Evolutionary conservation across 2,113 vertebrate species (phyloP), one percentile per base, ranked within the genome.

Genomic region (Cromileptes altivelis): DNA sequence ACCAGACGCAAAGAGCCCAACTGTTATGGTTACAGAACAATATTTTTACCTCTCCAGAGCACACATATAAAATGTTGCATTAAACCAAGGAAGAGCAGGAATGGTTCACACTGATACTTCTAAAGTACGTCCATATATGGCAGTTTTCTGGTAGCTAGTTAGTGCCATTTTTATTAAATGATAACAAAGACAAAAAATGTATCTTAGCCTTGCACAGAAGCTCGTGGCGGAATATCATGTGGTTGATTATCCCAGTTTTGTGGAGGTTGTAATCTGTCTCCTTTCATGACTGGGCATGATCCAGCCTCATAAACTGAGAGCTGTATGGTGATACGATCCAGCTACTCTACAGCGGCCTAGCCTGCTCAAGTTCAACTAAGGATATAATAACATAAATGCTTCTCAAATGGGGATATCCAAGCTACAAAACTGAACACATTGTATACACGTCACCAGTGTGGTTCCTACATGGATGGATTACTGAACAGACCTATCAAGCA

Each of bases 11-110:
- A 85, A 82, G 52, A 87, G 65, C 30, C 69, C 23, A 40, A 87
- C 79, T 93, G 85, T 92, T 93, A 88, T 92, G 86, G 88, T 92
- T 89, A 91, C 90, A 90, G 85, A 88, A 85, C 84, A 91, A 85
- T 91, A 87, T 89, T 89, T 92, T 86, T 81, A 79, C 86, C 33
- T 85, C 86, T 81, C 75, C 70, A 63, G 78, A 85, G 81, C 78
- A 68, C 63, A 33, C 79, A 65, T 82, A 86, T 89, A 80, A 92
- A 91, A 91, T 81, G 58, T 52, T 87, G 50, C 75, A 84, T 82
- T 84, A 74, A 79, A 84, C 79, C 77, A 89, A 89, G 86, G 83
- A 86, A 70, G 67, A 84, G 55, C 71, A 79, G 73, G 70, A 85
- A 83, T 27, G 17, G 56, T 77, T 85, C 37, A 64, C 60, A 81